phyloP scores from a whole-genome alignment of 1,140 invertebrate species.

The Druon quercuslanigerum region DNA sequence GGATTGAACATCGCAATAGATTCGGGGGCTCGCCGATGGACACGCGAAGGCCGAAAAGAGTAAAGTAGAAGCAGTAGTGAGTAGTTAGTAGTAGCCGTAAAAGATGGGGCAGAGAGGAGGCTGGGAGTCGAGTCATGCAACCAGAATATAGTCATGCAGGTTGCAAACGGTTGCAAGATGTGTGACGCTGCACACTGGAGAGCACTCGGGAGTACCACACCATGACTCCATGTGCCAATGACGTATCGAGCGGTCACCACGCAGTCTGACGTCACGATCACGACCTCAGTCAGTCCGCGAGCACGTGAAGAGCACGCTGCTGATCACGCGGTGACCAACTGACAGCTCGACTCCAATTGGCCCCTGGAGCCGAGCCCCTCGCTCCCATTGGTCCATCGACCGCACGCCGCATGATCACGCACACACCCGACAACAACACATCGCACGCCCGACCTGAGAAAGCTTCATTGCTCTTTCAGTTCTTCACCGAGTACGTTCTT shows the following conservation, averaged over 20 bases:
- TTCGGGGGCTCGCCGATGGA: conserved; percentile 51
- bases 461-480: conserved; percentile 65
- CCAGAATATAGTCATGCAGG: too few species aligned
- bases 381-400: conserved; percentile 60
- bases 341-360: conserved; percentile 68
- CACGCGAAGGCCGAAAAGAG: conserved; percentile 30
- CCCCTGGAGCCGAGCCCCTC: conserved; percentile 69
- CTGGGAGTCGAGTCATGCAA: background rate
- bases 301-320: conserved; percentile 75
- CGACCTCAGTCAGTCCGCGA: conserved; percentile 70
- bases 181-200: conserved; percentile 51
- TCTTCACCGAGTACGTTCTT: conserved; percentile 48
- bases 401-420: conserved; percentile 61
- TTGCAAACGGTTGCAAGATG: conserved; percentile 32
- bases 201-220: conserved; percentile 39
- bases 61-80: conserved; percentile 14
- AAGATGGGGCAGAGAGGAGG: background rate
- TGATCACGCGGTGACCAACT: conserved; percentile 71
- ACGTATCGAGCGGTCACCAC: conserved; percentile 71
- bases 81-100: background rate
- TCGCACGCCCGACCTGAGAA: conserved; percentile 61
- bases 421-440: conserved; percentile 50
- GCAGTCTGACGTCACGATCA: conserved; percentile 75
- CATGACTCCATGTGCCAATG: conserved; percentile 54
- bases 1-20: conserved; percentile 1